These are phyloP conservation scores for Nyctibius bracteatus DNA, from an alignment of 2,113 vertebrate genomes.

Conservation along the genomic window DNA sequence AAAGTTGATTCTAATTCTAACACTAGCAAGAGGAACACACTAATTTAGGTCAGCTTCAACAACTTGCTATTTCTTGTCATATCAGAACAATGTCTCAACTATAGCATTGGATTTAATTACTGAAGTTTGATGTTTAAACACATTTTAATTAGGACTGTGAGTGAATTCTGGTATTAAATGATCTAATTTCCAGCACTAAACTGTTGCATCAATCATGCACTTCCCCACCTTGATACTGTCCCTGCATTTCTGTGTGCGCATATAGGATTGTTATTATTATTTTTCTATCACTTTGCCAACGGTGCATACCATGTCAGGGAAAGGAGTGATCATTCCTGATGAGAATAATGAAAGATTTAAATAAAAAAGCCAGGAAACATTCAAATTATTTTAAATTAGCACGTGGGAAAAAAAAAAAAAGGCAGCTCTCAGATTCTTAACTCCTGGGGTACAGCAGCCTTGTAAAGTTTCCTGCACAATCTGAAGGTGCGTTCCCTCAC, in stretches of 20 bases:
- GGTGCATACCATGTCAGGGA: neutral
- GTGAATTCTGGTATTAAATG: neutral
- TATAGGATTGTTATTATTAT: neutral
- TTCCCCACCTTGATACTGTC: neutral
- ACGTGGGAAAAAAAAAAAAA: neutral
- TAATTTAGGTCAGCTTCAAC: conserved; percentile 12
- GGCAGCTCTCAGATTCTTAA: neutral
- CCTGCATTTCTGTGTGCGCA: neutral
- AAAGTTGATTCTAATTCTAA: conserved; percentile 8
- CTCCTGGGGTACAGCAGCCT: neutral
- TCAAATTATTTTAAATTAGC: neutral
- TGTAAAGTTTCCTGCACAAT: neutral
- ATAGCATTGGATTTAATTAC: neutral
- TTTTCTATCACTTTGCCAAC: neutral
- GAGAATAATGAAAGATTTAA: neutral
- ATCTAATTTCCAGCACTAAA: conserved; percentile 2
- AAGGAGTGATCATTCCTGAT: neutral
- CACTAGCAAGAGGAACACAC: neutral
- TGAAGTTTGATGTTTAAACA: conserved; percentile 15
- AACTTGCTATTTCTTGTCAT: neutral
- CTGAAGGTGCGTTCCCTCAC: neutral
- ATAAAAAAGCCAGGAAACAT: neutral
- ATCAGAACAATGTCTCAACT: neutral
- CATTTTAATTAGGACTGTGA: neutral
- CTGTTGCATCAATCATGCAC: neutral